These are phyloP conservation scores for Sciurus niger DNA, from an alignment of 2,113 vertebrate genomes.

Conservation along the genomic window DNA sequence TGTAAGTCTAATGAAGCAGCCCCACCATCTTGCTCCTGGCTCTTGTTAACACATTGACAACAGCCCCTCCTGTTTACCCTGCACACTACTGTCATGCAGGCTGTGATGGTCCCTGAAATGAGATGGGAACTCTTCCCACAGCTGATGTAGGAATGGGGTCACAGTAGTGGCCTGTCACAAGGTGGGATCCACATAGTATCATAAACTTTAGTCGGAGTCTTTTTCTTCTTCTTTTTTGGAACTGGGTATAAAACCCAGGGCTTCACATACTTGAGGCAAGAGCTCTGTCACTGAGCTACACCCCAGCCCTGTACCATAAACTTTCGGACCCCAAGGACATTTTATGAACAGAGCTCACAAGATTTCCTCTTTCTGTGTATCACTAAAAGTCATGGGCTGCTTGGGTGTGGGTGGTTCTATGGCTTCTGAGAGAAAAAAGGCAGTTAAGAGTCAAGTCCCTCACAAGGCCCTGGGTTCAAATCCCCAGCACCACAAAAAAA, in stretches of 20 bases:
- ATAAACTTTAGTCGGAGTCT: background rate
- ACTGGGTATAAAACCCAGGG: no score
- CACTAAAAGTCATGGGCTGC: background rate
- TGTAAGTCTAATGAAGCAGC: background rate
- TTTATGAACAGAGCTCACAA: background rate
- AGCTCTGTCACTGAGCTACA: no score
- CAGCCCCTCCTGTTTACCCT: background rate
- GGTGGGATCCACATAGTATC: background rate
- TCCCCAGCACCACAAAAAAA: no score
- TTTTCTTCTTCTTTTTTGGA: no score
- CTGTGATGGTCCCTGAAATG: background rate
- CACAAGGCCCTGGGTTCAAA: no score
- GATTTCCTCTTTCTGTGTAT: background rate
- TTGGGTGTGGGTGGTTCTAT: rapidly evolving
- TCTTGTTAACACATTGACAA: no score
- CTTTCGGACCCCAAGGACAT: background rate
- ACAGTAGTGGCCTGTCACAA: background rate
- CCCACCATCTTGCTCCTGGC: background rate
- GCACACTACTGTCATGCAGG: rapidly evolving
- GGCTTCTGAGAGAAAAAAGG: background rate
- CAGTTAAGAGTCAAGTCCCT: rapidly evolving
- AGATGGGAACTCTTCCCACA: background rate
- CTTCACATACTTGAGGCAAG: no score
- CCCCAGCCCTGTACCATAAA: background rate
- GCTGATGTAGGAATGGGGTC: background rate